These are phyloP conservation scores for Mnemiopsis leidyi DNA, from an alignment of 37 sponge, comb jelly and placozoan species.

Conservation along the genomic window DNA sequence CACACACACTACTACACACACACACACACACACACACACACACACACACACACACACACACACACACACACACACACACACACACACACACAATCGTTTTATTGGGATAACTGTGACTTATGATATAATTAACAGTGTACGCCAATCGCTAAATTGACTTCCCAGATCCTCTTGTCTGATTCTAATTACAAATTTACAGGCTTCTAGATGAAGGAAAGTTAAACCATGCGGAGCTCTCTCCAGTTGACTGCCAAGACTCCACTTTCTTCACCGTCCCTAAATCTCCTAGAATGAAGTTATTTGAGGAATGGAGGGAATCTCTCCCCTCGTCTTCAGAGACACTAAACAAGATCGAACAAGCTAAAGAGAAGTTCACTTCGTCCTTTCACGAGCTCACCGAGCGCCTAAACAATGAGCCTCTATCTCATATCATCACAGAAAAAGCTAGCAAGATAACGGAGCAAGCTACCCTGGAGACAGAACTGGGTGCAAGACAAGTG, in stretches of 20 bases:
- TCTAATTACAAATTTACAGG: not conserved
- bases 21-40: too few species aligned
- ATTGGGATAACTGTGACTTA: too few species aligned
- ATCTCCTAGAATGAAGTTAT: not conserved
- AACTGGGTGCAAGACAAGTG: not conserved
- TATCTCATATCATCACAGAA: not conserved
- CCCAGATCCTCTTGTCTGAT: too few species aligned
- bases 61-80: too few species aligned
- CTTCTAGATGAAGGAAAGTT: not conserved
- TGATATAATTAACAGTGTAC: too few species aligned
- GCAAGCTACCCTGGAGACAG: conserved; percentile 25
- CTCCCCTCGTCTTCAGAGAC: conserved; percentile 18
- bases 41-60: too few species aligned
- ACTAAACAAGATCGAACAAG: not conserved
- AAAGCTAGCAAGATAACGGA: conserved; percentile 38
- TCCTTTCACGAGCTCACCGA: conserved; percentile 39
- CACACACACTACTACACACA: too few species aligned
- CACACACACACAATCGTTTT: too few species aligned
- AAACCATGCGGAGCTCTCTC: conserved; percentile 29
- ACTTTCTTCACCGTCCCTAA: not conserved
- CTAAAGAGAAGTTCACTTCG: not conserved
- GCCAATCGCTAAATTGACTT: too few species aligned
- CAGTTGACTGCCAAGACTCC: conserved; percentile 18
- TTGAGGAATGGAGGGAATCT: conserved; percentile 7
- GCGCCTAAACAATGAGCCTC: conserved; percentile 14